A percentile compares a stretch with the other conserved stretches of the same genome.
Conservation (phyloP, 2,888 invertebrate species). For the Linnaemya tessellans region DNA sequence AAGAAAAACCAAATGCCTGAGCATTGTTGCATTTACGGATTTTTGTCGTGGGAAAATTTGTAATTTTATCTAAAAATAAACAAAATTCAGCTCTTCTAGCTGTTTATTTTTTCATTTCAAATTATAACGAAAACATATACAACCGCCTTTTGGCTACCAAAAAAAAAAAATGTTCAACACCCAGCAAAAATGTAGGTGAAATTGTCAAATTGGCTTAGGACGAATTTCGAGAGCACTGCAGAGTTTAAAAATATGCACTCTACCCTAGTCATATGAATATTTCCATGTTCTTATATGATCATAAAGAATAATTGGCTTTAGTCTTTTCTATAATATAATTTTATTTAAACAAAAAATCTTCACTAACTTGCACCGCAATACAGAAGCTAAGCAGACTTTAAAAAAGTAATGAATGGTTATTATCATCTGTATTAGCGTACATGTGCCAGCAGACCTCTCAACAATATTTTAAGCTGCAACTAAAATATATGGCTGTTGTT, state of each 20-base stretch:
- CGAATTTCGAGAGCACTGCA: neutral
- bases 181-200: neutral
- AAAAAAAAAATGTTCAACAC: slow-evolving; percentile 50
- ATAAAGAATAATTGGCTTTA: too few relatives aligned
- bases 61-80: slow-evolving; percentile 78
- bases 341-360: too few relatives aligned
- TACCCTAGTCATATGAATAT: too few relatives aligned
- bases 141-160: slow-evolving; percentile 68
- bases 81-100: slow-evolving; percentile 29
- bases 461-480: neutral
- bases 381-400: too few relatives aligned
- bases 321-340: too few relatives aligned
- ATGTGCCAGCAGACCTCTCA: neutral
- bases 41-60: slow-evolving; percentile 79
- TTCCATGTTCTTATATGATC: too few relatives aligned
- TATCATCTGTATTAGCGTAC: neutral
- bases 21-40: slow-evolving; percentile 50
- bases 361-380: too few relatives aligned
- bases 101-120: slow-evolving; percentile 61
- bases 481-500: neutral
- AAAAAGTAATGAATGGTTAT: neutral
- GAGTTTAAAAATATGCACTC: neutral
- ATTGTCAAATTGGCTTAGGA: too few relatives aligned
- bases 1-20: slow-evolving; percentile 19
- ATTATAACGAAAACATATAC: slow-evolving; percentile 61